These are phyloP conservation scores for Odontomachus brunneus DNA, from an alignment of 1,140 invertebrate species.

Conservation along the genomic window DNA sequence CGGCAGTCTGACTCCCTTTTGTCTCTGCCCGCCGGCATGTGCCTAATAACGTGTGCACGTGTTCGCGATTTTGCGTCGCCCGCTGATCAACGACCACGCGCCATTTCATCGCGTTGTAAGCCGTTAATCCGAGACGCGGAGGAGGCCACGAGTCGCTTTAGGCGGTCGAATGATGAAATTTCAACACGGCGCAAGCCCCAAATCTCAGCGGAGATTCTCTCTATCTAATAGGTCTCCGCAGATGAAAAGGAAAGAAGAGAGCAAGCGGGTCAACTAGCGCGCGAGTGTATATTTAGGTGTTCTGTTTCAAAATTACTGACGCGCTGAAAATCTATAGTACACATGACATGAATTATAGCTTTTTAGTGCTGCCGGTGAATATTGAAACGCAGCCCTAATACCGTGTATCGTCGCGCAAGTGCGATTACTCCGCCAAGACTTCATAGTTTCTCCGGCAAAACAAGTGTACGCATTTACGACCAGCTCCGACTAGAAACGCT, in stretches of 20 bases:
- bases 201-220: too few species aligned
- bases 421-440: not conserved
- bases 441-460: slow-evolving; percentile 12
- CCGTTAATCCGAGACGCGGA: not conserved
- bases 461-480: slow-evolving; percentile 9
- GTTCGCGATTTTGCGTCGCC: not conserved
- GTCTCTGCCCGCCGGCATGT: slow-evolving; percentile 7
- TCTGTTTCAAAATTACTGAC: too few species aligned
- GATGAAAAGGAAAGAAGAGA: not conserved
- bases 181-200: not conserved
- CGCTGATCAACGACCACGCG: slow-evolving; percentile 5
- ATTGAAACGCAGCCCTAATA: not conserved
- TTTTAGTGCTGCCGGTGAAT: too few species aligned
- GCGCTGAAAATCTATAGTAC: too few species aligned
- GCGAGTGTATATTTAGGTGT: too few species aligned
- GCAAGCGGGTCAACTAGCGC: not conserved
- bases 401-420: not conserved
- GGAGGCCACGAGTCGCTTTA: not conserved
- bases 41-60: slow-evolving; percentile 22
- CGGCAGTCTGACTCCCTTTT: slow-evolving; percentile 37
- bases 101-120: slow-evolving; percentile 13
- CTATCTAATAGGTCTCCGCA: not conserved
- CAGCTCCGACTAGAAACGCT: slow-evolving; percentile 26
- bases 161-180: not conserved
- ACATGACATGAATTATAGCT: too few species aligned